Base-by-base conservation (phyloP, 2,888 invertebrate genomes). In the Drosophila ustulata region DNA sequence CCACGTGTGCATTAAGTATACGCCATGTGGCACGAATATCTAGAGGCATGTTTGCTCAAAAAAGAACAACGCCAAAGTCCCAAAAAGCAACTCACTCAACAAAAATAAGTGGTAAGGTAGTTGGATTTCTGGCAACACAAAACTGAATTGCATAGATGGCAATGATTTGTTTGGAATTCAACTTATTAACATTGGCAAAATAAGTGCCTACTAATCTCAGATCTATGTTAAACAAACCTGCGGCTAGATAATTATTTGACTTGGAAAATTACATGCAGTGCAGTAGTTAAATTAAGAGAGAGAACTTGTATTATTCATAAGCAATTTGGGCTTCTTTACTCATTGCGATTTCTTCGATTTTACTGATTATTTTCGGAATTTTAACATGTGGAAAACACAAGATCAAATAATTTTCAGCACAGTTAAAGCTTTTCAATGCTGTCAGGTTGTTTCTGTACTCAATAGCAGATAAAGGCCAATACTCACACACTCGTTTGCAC, bases 1-100 rank as follows among this genome's bases (percentile, higher is more conserved):
- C 68, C 73, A 67, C 62, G 47, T 66, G 75, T 75, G 84, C 84
- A 83, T 83, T 83, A 83, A 71, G 73, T 63, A 71, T 71, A 53
- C 78, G 75, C 71, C 59, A 65, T 50, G 52, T 68, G 63, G 64
- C 73, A 69, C 58, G 78, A 68, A 78, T 76, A 73, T 76, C 63
- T 78, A 56, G 53, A 56, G 78, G 68, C 63, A 82, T 85, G 76
- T 73, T 84, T 70, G 58, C 67, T 49, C 25, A 41, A 52, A 23
- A 57, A 18, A 8, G 43, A 57, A 55, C 32, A 46, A 47, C 26
- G 6, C 6, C 46, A 52, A 25, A 11, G 58, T 26, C 23, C 25
- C 11, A 45, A 69, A 51, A 51, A 49, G 49, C 11, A 49, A 65
- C 68, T 56, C 68, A 62, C 46, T 53, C 50, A 64, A 62, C 49